These are phyloP conservation scores for Cyanoderma ruficeps DNA, from an alignment of 2,113 vertebrate genomes.

Conservation along the genomic window DNA sequence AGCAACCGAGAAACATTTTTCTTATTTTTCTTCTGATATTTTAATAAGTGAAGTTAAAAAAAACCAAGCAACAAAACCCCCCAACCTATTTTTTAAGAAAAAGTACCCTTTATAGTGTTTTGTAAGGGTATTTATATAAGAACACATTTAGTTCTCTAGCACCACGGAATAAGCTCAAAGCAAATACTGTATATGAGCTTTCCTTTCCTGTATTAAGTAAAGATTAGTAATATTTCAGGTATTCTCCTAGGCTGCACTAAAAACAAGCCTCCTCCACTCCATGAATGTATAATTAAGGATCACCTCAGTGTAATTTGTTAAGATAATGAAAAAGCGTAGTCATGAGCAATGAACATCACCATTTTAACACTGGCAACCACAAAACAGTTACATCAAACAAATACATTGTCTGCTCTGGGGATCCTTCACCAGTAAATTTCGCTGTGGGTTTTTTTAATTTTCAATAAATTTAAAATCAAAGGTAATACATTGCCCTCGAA, in stretches of 20 bases:
- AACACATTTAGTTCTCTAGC: neutral
- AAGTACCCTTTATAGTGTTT: neutral
- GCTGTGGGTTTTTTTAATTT: neutral
- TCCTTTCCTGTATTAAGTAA: neutral
- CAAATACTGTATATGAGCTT: neutral
- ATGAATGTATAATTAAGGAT: neutral
- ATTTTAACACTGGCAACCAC: conserved; percentile 6
- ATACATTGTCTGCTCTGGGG: neutral
- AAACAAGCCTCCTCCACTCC: neutral
- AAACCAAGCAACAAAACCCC: neutral
- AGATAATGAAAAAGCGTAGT: neutral
- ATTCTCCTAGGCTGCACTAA: neutral
- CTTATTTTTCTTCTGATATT: neutral
- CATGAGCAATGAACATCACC: neutral
- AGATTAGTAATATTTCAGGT: neutral
- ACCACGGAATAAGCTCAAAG: neutral
- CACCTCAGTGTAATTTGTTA: neutral
- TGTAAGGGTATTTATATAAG: neutral
- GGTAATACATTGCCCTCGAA: neutral
- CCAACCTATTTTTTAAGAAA: neutral
- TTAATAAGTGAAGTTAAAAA: neutral
- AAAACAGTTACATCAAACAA: neutral
- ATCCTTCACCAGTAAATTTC: neutral
- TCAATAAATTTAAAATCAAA: neutral
- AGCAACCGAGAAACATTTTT: neutral